phyloP scores from a whole-genome alignment of 2,888 invertebrate species.

The Brachylomia viminalis region DNA sequence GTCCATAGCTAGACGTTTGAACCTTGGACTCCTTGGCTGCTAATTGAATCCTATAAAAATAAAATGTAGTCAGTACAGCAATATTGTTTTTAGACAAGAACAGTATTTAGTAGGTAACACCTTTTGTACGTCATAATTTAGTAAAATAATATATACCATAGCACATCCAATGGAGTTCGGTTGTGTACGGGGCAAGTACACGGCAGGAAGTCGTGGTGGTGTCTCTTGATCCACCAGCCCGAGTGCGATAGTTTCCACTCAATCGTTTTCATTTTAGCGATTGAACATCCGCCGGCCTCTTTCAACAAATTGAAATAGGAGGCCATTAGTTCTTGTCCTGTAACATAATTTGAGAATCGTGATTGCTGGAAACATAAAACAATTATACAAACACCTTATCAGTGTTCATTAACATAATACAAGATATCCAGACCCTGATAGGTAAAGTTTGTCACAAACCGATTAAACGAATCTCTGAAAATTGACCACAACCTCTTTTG shows the following conservation, averaged over 20 bases:
- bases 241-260: conserved; percentile 87
- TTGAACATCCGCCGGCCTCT: conserved; percentile 77
- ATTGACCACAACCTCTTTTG: neutral
- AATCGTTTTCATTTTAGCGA: conserved; percentile 83
- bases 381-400: neutral
- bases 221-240: conserved; percentile 84
- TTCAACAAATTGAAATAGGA: conserved; percentile 83
- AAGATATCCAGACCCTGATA: neutral
- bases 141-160: conserved; percentile 72
- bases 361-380: neutral
- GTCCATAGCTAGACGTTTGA: neutral
- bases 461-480: neutral
- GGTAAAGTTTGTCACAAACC: neutral
- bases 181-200: conserved; percentile 81
- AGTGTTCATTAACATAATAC: neutral
- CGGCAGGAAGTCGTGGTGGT: conserved; percentile 78
- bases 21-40: conserved; percentile 54
- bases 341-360: neutral
- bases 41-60: conserved; percentile 68
- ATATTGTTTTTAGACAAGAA: neutral
- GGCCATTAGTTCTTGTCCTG: conserved; percentile 89
- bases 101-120: neutral
- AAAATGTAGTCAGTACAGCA: neutral
- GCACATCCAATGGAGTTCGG: conserved; percentile 82
- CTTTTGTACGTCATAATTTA: neutral